Evolutionary conservation across 2,113 vertebrate genomes (phyloP).

Genomic region (Tiliqua scincoides): DNA sequence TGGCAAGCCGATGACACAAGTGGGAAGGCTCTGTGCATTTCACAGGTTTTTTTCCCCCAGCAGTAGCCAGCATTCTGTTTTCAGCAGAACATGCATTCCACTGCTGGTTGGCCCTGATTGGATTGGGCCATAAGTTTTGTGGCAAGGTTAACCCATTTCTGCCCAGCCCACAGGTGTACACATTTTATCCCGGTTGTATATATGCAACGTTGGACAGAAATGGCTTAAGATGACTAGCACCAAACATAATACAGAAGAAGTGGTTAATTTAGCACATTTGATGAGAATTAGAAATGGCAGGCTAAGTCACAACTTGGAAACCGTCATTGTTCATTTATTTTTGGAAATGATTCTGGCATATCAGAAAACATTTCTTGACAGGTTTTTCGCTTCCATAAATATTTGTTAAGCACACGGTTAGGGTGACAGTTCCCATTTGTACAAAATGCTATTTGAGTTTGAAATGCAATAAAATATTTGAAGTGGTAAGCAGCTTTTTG

Average conservation of each 20-base stretch:
- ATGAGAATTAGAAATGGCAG: not conserved
- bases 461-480: not conserved
- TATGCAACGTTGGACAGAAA: too few species aligned
- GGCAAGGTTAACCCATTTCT: too few species aligned
- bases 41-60: too few species aligned
- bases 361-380: not conserved
- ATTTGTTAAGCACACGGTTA: not conserved
- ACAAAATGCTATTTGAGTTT: not conserved
- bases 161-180: too few species aligned
- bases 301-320: not conserved
- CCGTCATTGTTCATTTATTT: not conserved
- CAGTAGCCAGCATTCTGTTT: too few species aligned
- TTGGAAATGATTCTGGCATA: not conserved
- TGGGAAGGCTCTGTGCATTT: too few species aligned
- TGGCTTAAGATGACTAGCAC: not conserved
- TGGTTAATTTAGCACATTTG: not conserved
- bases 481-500: not conserved
- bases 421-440: not conserved
- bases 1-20: too few species aligned
- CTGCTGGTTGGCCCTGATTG: too few species aligned
- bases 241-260: not conserved
- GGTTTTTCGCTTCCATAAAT: not conserved
- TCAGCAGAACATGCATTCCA: too few species aligned
- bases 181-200: too few species aligned
- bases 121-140: too few species aligned